Conservation (phyloP, 2,888 invertebrate genomes). For the Hemaris fuciformis region DNA sequence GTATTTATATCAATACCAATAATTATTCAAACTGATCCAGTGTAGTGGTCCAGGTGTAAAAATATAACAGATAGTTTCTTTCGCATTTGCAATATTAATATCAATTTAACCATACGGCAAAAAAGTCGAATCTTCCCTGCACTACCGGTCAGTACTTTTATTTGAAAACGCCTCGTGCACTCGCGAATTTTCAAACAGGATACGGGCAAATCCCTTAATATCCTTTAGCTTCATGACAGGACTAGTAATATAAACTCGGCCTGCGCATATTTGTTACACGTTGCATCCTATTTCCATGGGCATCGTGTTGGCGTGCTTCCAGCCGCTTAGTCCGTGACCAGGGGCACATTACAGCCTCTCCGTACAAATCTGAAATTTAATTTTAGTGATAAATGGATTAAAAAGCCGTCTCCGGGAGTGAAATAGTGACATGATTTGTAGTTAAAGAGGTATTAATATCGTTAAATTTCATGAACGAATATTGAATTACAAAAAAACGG, state of each 20-base stretch:
- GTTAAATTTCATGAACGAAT: no score
- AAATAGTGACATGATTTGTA: constrained; percentile 16
- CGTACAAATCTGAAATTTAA: constrained; percentile 42
- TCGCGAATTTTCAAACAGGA: no score
- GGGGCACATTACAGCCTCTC: constrained; percentile 27
- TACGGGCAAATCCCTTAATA: neutral
- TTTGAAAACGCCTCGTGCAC: no score
- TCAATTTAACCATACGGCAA: no score
- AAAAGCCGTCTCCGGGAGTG: constrained; percentile 29
- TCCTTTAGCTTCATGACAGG: neutral
- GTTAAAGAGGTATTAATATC: neutral
- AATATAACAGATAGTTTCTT: no score
- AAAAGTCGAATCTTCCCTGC: no score
- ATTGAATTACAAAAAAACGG: neutral
- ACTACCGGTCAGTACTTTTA: no score
- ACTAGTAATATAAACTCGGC: neutral
- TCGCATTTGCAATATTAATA: no score
- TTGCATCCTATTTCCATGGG: constrained; percentile 26
- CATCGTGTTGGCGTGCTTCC: constrained; percentile 33
- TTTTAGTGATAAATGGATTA: constrained; percentile 50
- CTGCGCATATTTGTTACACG: constrained; percentile 15
- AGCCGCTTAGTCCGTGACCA: constrained; percentile 32
- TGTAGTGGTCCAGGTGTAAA: no score
- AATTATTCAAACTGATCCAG: no score
- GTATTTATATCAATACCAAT: no score